Conservation (phyloP, 2,113 vertebrate species). For the Barbus barbus region DNA sequence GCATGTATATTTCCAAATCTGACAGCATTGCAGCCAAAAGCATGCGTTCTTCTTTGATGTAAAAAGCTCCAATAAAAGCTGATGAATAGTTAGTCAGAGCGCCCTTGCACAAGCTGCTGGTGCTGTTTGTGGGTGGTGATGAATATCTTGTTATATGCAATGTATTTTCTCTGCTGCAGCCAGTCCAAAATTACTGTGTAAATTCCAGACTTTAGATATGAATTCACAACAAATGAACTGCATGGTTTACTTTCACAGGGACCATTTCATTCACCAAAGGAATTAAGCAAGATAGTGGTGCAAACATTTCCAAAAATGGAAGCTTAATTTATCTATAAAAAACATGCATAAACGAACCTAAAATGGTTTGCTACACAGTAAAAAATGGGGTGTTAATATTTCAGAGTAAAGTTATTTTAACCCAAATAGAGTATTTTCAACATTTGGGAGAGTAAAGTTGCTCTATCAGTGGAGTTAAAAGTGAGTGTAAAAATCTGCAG, state of each 20-base stretch:
- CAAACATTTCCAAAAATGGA: neutral
- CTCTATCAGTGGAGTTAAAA: no score
- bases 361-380: neutral
- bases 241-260: neutral
- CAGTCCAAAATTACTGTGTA: neutral
- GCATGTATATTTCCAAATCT: neutral
- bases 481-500: no score
- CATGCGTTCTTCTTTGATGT: conserved; percentile 9
- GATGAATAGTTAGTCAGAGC: conserved; percentile 41
- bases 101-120: conserved; percentile 37
- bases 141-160: neutral
- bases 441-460: no score
- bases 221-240: neutral
- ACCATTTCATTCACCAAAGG: neutral
- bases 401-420: no score
- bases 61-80: conserved; percentile 42
- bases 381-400: no score
- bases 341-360: neutral
- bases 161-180: neutral
- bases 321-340: neutral
- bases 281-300: neutral
- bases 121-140: conserved; percentile 35
- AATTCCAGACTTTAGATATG: neutral
- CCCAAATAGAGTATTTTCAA: no score
- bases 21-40: conserved; percentile 6